Base-by-base conservation (phyloP, 1,140 invertebrate species). In the Caenorhabditis briggsae region DNA sequence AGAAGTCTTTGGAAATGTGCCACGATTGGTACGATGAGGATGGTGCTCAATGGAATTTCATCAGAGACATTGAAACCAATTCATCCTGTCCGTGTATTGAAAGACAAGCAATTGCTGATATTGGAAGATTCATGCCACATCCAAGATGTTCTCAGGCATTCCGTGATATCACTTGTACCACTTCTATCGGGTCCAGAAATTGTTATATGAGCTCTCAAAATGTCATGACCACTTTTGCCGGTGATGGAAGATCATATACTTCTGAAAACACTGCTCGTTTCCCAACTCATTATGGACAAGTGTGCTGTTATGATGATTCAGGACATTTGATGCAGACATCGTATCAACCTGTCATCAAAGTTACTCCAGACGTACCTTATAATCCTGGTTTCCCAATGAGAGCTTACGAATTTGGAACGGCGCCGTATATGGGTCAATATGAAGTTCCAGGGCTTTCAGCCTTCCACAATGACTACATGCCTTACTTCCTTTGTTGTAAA, bases 121-220 rank as follows among this genome's bases (percentile, higher is more conserved):
- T 92, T 23, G 91, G 91, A n/a, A 78, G 91, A n/a, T 92, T 92
- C 82, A 92, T 92, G 91, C 91, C 91, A 5, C 91, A 92, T 91
- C 91, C 91, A 43, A 88, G 91, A 25, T 92, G 91, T 83, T 92
- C 92, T 23, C 91, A 92, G 83, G 88, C 83, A 33, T 92, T 92
- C 90, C 89, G 91, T 82, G 92, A 92, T 74, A 89, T 92, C 74
- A 92, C 92, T 48, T 92, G 91, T 84, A 92, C 92, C 14, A 88
- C 90, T 20, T 88, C 86, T 23, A 92, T 92, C 78, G 91, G 91
- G 16, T 91, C 91, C 9, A 91, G 90, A 59, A 91, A 91, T 86
- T 91, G 91, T 85, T 91, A 91, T 70, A 90, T 90, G 90, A 87
- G 86, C 48, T 89, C 91, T 50, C 92, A 92, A 25, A 92, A 92